Conservation (phyloP, 2,888 invertebrate genomes). For the Encarsia formosa region DNA sequence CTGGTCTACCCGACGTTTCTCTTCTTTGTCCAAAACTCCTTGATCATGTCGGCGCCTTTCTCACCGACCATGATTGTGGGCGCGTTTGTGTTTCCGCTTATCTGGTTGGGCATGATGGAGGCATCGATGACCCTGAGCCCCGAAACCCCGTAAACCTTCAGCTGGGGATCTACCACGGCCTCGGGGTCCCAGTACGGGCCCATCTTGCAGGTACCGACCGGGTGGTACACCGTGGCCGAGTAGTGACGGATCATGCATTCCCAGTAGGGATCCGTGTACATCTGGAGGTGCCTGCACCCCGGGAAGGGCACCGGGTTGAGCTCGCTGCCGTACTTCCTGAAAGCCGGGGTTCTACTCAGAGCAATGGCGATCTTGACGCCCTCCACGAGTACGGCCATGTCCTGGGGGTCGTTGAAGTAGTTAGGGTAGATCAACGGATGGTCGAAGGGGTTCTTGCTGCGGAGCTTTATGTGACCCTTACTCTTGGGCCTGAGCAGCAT, state of each 20-base stretch:
- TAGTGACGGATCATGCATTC: slow-evolving; percentile 81
- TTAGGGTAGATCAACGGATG: slow-evolving; percentile 90
- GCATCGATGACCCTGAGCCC: slow-evolving; percentile 79
- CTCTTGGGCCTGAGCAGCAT: slow-evolving; percentile 82
- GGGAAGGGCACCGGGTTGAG: slow-evolving; percentile 72
- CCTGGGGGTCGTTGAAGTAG: slow-evolving; percentile 77
- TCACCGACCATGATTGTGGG: slow-evolving; percentile 88
- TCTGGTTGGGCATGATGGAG: slow-evolving; percentile 80
- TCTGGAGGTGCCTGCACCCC: slow-evolving; percentile 65
- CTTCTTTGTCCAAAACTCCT: slow-evolving; percentile 68
- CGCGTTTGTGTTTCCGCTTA: slow-evolving; percentile 83
- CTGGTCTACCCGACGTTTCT: slow-evolving; percentile 15
- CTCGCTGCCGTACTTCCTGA: slow-evolving; percentile 68
- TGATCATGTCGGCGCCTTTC: slow-evolving; percentile 84
- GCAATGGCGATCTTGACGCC: slow-evolving; percentile 81
- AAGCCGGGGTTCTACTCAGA: slow-evolving; percentile 73
- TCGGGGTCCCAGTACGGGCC: slow-evolving; percentile 81
- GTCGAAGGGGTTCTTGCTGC: slow-evolving; percentile 79
- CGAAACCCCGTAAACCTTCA: slow-evolving; percentile 74
- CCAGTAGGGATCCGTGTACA: slow-evolving; percentile 75
- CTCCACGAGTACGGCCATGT: slow-evolving; percentile 75
- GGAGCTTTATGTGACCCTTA: slow-evolving; percentile 74
- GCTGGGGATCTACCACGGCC: slow-evolving; percentile 77
- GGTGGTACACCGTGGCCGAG: slow-evolving; percentile 81
- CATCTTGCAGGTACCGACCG: slow-evolving; percentile 85